Conservation (phyloP, 2,113 vertebrate species). For the Nothoprocta perdicaria region DNA sequence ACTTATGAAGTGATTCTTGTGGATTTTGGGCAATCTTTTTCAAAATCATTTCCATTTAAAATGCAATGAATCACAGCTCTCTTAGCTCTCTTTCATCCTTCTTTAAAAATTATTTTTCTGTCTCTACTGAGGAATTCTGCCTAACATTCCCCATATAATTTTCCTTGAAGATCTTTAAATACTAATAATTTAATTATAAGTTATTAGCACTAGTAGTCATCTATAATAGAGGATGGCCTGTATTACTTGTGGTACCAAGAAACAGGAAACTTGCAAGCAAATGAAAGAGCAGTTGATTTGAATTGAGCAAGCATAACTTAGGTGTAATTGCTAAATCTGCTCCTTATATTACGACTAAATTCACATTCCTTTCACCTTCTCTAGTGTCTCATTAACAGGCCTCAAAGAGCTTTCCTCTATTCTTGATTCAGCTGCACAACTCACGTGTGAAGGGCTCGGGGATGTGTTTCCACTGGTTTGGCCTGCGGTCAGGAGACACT, state of each 20-base stretch:
- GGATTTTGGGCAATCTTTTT: neutral
- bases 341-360: neutral
- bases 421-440: neutral
- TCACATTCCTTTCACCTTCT: neutral
- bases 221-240: neutral
- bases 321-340: neutral
- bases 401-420: neutral
- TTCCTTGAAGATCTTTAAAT: neutral
- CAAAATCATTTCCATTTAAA: neutral
- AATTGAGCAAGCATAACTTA: neutral
- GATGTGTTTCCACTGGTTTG: neutral
- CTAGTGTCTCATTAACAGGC: neutral
- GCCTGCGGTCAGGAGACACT: neutral
- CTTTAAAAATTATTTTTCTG: too few relatives aligned
- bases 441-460: neutral
- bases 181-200: neutral
- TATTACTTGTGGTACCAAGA: neutral
- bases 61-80: neutral
- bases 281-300: neutral
- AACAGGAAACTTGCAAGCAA: neutral
- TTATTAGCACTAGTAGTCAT: neutral
- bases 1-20: neutral
- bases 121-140: neutral
- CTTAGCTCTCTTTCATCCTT: neutral
- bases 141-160: neutral